Evolutionary conservation across 2,113 vertebrate species (phyloP).

Genomic region (Platichthys flesus): DNA sequence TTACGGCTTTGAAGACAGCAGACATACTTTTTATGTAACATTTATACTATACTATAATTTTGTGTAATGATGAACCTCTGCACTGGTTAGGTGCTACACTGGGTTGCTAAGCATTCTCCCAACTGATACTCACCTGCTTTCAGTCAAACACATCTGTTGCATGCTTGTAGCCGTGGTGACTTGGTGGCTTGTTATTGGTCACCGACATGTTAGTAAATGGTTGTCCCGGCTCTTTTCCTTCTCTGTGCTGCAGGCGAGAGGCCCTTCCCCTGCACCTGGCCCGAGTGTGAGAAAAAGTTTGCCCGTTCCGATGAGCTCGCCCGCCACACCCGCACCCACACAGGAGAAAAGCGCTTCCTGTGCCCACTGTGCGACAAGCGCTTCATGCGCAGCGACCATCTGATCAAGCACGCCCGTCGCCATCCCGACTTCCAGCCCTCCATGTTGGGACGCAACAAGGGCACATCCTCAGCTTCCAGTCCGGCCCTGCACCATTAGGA

Average conservation of each 20-base stretch:
- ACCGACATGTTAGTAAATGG: neutral
- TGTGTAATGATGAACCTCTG: neutral
- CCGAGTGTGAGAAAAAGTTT: conserved; percentile 84
- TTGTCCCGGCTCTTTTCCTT: conserved; percentile 2
- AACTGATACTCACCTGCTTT: neutral
- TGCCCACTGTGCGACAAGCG: conserved; percentile 85
- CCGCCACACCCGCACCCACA: conserved; percentile 85
- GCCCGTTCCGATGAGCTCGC: conserved; percentile 85
- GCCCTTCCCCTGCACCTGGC: conserved; percentile 84
- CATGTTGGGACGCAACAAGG: conserved; percentile 81
- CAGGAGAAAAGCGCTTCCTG: conserved; percentile 84
- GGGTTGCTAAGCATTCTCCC: too few species aligned
- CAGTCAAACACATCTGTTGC: neutral
- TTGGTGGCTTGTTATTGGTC: neutral
- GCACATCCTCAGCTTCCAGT: conserved; percentile 14
- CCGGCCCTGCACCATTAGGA: conserved; percentile 33
- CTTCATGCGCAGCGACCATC: conserved; percentile 87
- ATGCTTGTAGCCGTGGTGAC: neutral
- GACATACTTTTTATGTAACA: too few species aligned
- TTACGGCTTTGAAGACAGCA: too few species aligned
- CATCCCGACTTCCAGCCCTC: conserved; percentile 83
- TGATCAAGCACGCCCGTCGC: conserved; percentile 85
- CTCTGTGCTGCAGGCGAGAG: conserved; percentile 76
- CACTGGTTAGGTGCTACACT: too few species aligned
- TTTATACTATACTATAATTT: neutral